Percentiles rank a stretch among this genome's conserved stretches.
These are phyloP conservation scores for Diaphora mendica DNA, from an alignment of 2,888 invertebrate species.

Conservation along the genomic window DNA sequence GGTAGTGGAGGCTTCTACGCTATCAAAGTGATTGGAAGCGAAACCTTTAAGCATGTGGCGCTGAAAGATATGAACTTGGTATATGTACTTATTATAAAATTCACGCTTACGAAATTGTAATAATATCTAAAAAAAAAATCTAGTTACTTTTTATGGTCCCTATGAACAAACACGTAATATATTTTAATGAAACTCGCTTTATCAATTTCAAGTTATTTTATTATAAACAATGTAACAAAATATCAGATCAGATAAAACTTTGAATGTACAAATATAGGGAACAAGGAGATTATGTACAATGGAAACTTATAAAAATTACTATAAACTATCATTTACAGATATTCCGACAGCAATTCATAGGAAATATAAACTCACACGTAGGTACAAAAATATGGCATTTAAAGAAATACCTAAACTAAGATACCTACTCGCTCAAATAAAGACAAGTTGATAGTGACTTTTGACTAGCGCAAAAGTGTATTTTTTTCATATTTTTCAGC, in stretches of 20 bases:
- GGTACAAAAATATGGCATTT: neutral
- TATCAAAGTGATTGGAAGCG: constrained; percentile 60
- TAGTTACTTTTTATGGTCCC: too few species aligned
- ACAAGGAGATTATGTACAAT: too few species aligned
- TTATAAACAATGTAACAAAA: too few species aligned
- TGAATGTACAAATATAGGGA: too few species aligned
- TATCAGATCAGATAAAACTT: too few species aligned
- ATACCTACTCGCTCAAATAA: neutral
- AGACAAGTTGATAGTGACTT: neutral
- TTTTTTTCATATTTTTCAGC: neutral
- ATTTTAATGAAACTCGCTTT: too few species aligned
- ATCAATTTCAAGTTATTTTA: too few species aligned
- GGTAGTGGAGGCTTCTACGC: constrained; percentile 73
- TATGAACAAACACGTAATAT: too few species aligned
- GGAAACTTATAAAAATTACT: too few species aligned
- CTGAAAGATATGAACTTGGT: constrained; percentile 38
- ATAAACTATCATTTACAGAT: too few species aligned
- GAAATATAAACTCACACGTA: neutral
- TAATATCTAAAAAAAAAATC: too few species aligned
- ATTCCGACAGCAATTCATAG: neutral
- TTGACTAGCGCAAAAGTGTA: neutral
- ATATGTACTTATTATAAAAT: neutral
- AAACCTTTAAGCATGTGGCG: constrained; percentile 62
- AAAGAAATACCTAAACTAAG: neutral
- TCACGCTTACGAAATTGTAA: neutral